Percentiles rank a stretch among this genome's conserved stretches.
Conservation (phyloP, 2,797 vertebrate genomes). For the Syngnathus rostellatus region DNA sequence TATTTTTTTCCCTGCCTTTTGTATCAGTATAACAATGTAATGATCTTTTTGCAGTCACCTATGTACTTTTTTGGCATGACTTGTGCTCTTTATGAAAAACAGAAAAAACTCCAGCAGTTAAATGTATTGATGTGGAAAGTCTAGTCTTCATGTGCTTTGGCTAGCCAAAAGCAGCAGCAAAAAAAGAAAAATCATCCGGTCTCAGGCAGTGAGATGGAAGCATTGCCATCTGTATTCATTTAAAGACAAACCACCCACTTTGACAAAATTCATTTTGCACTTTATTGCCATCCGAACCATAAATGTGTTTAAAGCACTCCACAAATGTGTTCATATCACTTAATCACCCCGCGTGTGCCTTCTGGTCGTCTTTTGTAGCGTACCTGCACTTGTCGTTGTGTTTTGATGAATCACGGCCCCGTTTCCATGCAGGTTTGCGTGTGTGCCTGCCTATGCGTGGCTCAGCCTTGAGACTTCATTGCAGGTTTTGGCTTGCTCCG, state of each 20-base stretch:
- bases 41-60: conserved; percentile 11
- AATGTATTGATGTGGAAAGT: conserved; percentile 15
- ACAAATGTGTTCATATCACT: neutral
- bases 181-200: conserved; percentile 12
- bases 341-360: neutral
- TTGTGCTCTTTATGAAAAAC: conserved; percentile 11
- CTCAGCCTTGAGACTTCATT: conserved; percentile 58
- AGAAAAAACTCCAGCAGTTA: conserved; percentile 1
- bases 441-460: conserved; percentile 42
- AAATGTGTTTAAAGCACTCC: neutral
- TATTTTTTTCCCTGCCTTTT: conserved; percentile 5
- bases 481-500: conserved; percentile 72
- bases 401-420: conserved; percentile 28
- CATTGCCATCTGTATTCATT: conserved; percentile 24
- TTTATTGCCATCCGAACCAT: neutral
- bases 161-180: conserved; percentile 4
- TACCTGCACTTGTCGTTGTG: conserved; percentile 9
- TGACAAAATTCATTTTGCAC: conserved; percentile 2
- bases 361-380: conserved; percentile 5
- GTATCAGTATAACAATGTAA: conserved; percentile 12
- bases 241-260: conserved; percentile 5
- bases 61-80: neutral
- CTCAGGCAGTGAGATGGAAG: conserved; percentile 5
- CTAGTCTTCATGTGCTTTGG: conserved; percentile 6
- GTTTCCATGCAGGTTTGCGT: conserved; percentile 44